Conservation (phyloP, 2,888 invertebrate genomes). For the Melinopterus prodromus region DNA sequence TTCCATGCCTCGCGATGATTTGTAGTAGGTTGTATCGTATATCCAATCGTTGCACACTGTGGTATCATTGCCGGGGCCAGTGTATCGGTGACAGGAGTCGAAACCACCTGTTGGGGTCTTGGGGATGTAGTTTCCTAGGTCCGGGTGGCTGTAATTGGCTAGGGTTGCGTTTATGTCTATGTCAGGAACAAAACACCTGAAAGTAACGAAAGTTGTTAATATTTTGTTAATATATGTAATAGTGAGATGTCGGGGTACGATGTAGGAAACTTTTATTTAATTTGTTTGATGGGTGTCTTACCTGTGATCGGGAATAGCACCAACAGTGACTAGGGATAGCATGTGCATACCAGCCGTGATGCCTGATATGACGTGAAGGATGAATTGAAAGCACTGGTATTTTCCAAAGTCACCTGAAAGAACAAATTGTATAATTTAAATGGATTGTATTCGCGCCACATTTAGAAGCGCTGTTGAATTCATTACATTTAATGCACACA, state of each 20-base stretch:
- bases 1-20: conserved; percentile 79
- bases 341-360: conserved; percentile 84
- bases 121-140: conserved; percentile 67
- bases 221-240: not conserved
- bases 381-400: conserved; percentile 82
- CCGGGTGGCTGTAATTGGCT: conserved; percentile 61
- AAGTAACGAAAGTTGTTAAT: conserved; percentile 7
- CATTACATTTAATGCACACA: too few relatives aligned
- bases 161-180: conserved; percentile 65
- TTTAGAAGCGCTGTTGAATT: too few relatives aligned
- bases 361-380: conserved; percentile 78
- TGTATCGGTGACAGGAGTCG: conserved; percentile 70
- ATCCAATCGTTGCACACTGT: conserved; percentile 68
- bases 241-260: too few relatives aligned
- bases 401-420: conserved; percentile 82
- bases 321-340: conserved; percentile 82
- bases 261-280: not conserved
- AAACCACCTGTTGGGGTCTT: conserved; percentile 65
- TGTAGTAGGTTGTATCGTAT: conserved; percentile 77
- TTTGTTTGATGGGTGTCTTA: conserved; percentile 43
- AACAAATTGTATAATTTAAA: not conserved
- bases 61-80: conserved; percentile 53
- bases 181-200: conserved; percentile 67
- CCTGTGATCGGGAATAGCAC: conserved; percentile 79
- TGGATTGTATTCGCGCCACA: too few relatives aligned